Evolutionary conservation across 2,113 vertebrate genomes (phyloP), one percentile per base, ranked within the genome.

Genomic region (Hemicordylus capensis): DNA sequence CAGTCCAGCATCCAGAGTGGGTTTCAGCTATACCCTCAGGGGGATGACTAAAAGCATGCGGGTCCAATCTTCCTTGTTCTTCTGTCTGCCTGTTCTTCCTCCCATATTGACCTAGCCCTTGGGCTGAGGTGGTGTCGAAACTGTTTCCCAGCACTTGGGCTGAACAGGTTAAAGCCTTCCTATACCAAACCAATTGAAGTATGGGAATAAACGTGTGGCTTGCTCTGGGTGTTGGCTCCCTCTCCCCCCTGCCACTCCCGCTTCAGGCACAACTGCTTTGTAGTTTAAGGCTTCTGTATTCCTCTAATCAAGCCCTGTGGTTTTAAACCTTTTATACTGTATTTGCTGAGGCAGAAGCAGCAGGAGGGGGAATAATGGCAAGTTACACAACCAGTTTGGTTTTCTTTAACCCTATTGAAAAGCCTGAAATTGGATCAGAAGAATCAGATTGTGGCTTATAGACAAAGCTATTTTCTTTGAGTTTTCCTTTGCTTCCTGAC

Each of bases 361-460:
- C 12, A 31, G 14, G 51, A 17, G 58, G 64, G 51, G 37, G 12
- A 12, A 24, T 15, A 54, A 59, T 58, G 59, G 39, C 37, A 78
- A 77, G 74, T 85, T 85, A 78, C 24, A 44, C 51, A 85, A 69
- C 64, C 64, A 69, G 51, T 76, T 84, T 84, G 4, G 37, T n/a
- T 84, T 84, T 69, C 24, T n/a, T 84, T 84, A 56, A 59, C 51
- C 20, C 64, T 44, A n/a, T 58, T 85, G 64, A 63, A 63, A 79
- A 46, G 12, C 19, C 59, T 79, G 59, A 77, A 85, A 70, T 85
- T 51, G 51, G 80, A 81, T 81, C 80, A 70, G 48, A 58, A 81
- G 46, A 72, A 70, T 70, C 66, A 85, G 51, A 70, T 70, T 58
- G 72, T 70, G 37, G 63, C 59, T 85, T 85, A 85, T 34, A 69